Evolutionary conservation across 2,113 vertebrate species (phyloP), one percentile per base, ranked within the genome.

Genomic region (Anseranas semipalmata): DNA sequence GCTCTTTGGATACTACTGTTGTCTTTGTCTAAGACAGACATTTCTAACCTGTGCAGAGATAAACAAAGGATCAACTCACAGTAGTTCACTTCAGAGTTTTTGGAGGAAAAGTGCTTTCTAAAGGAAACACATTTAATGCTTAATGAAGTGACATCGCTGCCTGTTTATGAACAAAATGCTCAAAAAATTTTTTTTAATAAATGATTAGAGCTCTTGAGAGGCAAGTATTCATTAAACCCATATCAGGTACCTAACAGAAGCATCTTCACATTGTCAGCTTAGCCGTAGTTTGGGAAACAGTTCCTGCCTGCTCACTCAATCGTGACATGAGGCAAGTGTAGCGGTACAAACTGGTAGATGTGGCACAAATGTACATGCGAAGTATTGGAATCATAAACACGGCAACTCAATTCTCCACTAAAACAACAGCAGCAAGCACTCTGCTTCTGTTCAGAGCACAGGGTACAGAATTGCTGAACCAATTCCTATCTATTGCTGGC

Each of bases 281-380:
- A 18, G 7, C 15, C 25, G 25, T 18, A 50, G n/a, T 10, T 28
- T 70, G 16, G 50, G 24, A 50, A 70, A 70, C 15, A 35, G 25
- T 70, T n/a, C 24, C 59, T 62, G 55, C 33, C 67, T 50, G 24
- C 33, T 50, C 46, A n/a, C 30, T 46, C 45, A n/a, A n/a, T 48
- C 66, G 45, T 65, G 56, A 77, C 60, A 43, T 0, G 6, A 78
- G 28, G 24, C 71, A 56, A 43, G 12, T 15, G 20, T 2, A 19
- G 41, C 2, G 8, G 37, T 91, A 30, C 22, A 70, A 19, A 60
- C 12, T 70, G 72, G 21, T 53, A 41, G 43, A 79, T 5, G 20
- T 6, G 37, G 14, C 15, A 30, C 0, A 8, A 87, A 48, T 8
- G 3, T 7, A 37, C 0, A 8, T 3, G 1, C 21, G n/a, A 58